phyloP scores from a whole-genome alignment of 2,888 invertebrate species.

The Uropetala carovei region DNA sequence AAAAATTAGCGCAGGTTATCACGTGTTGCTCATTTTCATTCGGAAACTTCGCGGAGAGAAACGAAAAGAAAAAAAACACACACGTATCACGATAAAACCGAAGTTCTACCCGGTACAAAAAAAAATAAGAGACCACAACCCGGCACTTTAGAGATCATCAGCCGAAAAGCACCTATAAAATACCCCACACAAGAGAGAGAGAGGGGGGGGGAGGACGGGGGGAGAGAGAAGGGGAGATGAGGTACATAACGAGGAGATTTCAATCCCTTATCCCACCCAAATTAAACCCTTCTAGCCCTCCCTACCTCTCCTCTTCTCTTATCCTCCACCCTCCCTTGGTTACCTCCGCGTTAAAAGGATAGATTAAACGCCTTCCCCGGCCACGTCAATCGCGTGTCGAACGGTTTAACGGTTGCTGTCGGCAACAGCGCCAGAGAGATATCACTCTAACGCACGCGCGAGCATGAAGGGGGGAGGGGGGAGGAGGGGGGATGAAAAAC shows the following conservation, averaged over 20 bases:
- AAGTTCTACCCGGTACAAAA: not conserved
- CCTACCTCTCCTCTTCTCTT: not conserved
- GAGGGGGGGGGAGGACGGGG: too few relatives aligned
- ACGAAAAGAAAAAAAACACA: not conserved
- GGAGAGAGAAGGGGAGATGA: too few relatives aligned
- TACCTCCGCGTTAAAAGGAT: slow-evolving; percentile 47
- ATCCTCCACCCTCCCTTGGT: not conserved
- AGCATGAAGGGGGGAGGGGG: not conserved
- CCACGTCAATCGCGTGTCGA: slow-evolving; percentile 56
- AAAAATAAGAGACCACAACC: not conserved
- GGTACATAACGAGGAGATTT: too few relatives aligned
- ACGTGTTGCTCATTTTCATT: slow-evolving; percentile 16
- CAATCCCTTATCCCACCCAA: not conserved
- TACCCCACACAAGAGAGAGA: not conserved
- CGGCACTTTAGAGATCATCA: not conserved
- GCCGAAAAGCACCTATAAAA: not conserved
- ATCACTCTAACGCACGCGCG: not conserved
- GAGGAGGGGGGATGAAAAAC: too few relatives aligned
- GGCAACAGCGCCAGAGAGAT: not conserved
- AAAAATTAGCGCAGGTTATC: not conserved
- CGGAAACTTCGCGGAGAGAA: not conserved
- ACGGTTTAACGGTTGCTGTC: not conserved
- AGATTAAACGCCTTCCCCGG: too few relatives aligned
- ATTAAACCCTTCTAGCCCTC: not conserved
- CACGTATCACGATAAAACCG: not conserved